Evolutionary conservation across 2,113 vertebrate species (phyloP).

Genomic region (Panurus biarmicus): DNA sequence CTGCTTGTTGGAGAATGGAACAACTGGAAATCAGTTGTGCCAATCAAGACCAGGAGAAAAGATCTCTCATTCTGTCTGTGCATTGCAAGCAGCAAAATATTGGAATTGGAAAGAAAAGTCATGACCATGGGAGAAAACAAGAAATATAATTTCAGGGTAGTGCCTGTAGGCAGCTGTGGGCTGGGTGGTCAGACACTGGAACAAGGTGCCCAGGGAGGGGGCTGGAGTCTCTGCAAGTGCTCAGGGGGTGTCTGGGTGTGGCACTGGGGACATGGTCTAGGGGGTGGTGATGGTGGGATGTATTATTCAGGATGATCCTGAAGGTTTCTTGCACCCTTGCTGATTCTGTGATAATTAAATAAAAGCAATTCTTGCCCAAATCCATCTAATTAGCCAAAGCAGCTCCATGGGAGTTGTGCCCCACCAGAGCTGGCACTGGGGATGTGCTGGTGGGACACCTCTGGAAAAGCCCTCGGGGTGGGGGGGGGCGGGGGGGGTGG

Average conservation of each 20-base stretch:
- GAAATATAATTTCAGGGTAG: accelerated
- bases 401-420: background rate
- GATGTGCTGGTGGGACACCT: background rate
- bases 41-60: background rate
- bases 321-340: background rate
- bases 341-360: background rate
- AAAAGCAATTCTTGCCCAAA: background rate
- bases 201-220: background rate
- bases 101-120: background rate
- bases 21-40: background rate
- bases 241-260: background rate
- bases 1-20: background rate
- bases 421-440: background rate
- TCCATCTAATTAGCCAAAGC: background rate
- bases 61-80: background rate
- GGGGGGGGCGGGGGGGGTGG: no score
- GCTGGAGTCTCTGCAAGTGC: background rate
- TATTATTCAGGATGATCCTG: no score
- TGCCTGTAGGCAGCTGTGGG: background rate
- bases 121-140: accelerated
- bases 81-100: background rate
- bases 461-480: background rate
- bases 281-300: background rate
- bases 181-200: background rate
- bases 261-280: background rate